Base-by-base conservation (phyloP, 2,888 invertebrate genomes). In the Ligdia adustata region DNA sequence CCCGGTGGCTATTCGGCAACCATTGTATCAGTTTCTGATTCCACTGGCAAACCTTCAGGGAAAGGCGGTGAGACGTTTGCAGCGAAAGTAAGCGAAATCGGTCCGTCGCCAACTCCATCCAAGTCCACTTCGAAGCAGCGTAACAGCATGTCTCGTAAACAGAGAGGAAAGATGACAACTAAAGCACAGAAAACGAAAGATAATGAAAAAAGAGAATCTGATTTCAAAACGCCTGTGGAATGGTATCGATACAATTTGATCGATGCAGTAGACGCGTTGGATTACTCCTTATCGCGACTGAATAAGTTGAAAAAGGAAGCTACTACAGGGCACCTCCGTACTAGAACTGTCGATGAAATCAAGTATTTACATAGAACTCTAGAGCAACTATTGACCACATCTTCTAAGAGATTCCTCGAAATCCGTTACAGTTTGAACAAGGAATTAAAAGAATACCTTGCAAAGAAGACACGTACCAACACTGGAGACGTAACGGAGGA, bases 191-290 rank as follows among this genome's bases (percentile, higher is more conserved):
- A 60, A 42, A 33, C 39, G 16, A 59, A 38, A 16, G 39, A 52
- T 1, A 14, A 7, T 29, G 40, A 55, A 16, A 61, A 59, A 29
- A 71, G 82, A 49, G 66, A 77, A 29, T 74, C 74, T 49, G 85
- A 89, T 62, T 56, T 86, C 24, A 72, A 77, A 50, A 82, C 85
- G 4, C 87, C 90, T 9, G 77, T 90, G 33, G 92, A 92, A 65
- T 93, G 92, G 92, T 92, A 89, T 61, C 85, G 92, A 47, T 92
- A 91, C 57, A 92, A 92, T 53, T 79, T 92, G 16, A 71, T 91
- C 34, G 91, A 92, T 58, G 91, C 92, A 0, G 85, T 91, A 15
- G 91, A 92, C 52, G 88, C 92, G 15, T 81, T 92, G 38, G 91
- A 92, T 51, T 92, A 92, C 69, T 84, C 93, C 3, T 74, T 92